phyloP scores from a whole-genome alignment of 2,888 invertebrate genomes.

The Galeopsomyia nigrocyanea region DNA sequence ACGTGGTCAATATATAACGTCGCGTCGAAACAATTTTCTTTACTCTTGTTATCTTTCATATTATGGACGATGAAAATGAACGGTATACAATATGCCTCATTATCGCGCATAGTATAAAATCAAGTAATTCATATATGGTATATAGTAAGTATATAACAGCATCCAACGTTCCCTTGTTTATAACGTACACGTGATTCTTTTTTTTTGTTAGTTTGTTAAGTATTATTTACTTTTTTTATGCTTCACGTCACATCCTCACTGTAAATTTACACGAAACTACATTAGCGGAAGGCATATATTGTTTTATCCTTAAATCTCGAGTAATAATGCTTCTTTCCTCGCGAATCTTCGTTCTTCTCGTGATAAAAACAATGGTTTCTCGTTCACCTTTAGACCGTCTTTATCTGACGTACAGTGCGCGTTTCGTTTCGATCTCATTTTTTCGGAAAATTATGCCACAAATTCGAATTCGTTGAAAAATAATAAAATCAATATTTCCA shows the following conservation, averaged over 20 bases:
- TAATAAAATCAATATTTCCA: neutral
- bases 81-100: constrained; percentile 20
- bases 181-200: constrained; percentile 24
- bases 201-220: constrained; percentile 19
- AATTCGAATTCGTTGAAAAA: constrained; percentile 21
- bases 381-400: constrained; percentile 10
- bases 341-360: neutral
- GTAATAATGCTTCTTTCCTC: constrained; percentile 20
- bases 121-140: constrained; percentile 22
- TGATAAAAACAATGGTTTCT: neutral
- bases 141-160: constrained; percentile 34
- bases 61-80: constrained; percentile 31
- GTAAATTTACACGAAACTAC: constrained; percentile 44
- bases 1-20: constrained; percentile 5
- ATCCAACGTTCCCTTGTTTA: constrained; percentile 19
- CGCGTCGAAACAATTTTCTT: constrained; percentile 2
- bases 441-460: constrained; percentile 26
- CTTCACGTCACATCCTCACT: constrained; percentile 24
- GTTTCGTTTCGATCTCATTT: constrained; percentile 3
- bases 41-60: too few species aligned
- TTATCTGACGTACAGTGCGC: neutral
- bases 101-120: constrained; percentile 39
- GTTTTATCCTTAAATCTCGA: constrained; percentile 35
- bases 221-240: constrained; percentile 15
- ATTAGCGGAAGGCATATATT: constrained; percentile 48